Base-by-base conservation (phyloP, 2,888 invertebrate genomes). In the Caenorhabditis auriculariae region DNA sequence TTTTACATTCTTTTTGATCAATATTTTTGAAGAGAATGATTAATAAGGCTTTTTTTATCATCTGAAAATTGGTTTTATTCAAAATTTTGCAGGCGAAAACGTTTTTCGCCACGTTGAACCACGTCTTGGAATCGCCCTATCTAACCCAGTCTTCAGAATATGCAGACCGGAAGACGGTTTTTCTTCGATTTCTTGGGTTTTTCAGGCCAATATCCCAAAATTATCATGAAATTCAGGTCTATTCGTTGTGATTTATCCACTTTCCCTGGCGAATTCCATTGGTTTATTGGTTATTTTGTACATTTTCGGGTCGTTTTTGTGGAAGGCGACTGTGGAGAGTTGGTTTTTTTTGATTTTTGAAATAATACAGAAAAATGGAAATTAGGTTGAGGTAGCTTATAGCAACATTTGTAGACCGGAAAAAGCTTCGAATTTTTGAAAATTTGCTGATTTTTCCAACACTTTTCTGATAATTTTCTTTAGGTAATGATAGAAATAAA, bases 161-260 rank as follows among this genome's bases (percentile, higher is more conserved):
- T 55, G 84, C 84, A 9, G 82, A 82, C n/a, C 35, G 56, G 12
- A 66, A 68, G 38, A 69, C 57, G 9, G 87, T 91, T 49, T 91
- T 88, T 85, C n/a, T 91, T 90, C 84, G 91, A 91, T 84, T 87
- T 91, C 81, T 83, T 90, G 62, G 91, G 69, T 57, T 28, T 46
- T 42, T 38, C 37, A 4, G 32, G 6, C 5, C 32, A 19, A n/a
- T 32, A n/a, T 35, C 39, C 27, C 17, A 38, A 42, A 28, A 44
- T 27, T 19, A 26, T 41, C 29, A 5, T 29, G 24, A 32, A 32
- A 24, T 61, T 53, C 43, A 66, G 67, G 91, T 19, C 84, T 87
- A 60, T 86, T 87, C 77, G 88, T 89, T 80, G 85, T 90, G 66
- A 84, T 86, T 75, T 88, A 89, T 86, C 87, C 87, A 12, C 49